These are phyloP conservation scores for Ennomos erosarius DNA, from an alignment of 2,888 invertebrate genomes.

Conservation along the genomic window DNA sequence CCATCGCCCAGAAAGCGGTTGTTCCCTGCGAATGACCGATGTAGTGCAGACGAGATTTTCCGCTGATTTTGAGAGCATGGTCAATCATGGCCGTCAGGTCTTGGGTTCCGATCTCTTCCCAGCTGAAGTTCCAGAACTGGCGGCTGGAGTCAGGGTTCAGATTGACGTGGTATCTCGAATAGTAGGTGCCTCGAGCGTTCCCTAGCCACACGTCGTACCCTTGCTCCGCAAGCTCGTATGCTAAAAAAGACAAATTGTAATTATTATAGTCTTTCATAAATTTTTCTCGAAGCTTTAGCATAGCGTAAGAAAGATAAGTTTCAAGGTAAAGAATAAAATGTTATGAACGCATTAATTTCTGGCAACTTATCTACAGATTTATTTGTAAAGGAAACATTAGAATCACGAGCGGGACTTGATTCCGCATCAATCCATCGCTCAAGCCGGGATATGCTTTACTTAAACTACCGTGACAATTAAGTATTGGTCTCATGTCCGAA, in stretches of 20 bases:
- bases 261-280: too few species aligned
- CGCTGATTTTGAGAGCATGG: conserved; percentile 84
- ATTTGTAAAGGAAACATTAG: too few species aligned
- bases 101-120: conserved; percentile 90
- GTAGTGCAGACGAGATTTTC: conserved; percentile 87
- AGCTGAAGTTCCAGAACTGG: conserved; percentile 89
- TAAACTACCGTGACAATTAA: too few species aligned
- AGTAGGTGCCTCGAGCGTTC: conserved; percentile 90
- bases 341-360: too few species aligned
- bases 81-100: conserved; percentile 93
- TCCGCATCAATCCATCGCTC: too few species aligned
- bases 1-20: conserved; percentile 87
- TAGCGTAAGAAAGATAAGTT: too few species aligned
- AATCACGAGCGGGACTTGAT: too few species aligned
- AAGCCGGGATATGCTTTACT: too few species aligned
- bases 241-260: conserved; percentile 40
- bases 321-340: too few species aligned
- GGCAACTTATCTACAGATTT: too few species aligned
- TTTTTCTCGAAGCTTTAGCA: too few species aligned
- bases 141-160: conserved; percentile 56
- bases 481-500: too few species aligned
- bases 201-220: conserved; percentile 92
- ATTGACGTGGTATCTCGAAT: conserved; percentile 82
- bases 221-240: conserved; percentile 82
- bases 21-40: conserved; percentile 91